Percentiles rank a stretch among this genome's conserved stretches.
These are phyloP conservation scores for Lacerta agilis DNA, from an alignment of 2,797 vertebrate species.

Conservation along the genomic window DNA sequence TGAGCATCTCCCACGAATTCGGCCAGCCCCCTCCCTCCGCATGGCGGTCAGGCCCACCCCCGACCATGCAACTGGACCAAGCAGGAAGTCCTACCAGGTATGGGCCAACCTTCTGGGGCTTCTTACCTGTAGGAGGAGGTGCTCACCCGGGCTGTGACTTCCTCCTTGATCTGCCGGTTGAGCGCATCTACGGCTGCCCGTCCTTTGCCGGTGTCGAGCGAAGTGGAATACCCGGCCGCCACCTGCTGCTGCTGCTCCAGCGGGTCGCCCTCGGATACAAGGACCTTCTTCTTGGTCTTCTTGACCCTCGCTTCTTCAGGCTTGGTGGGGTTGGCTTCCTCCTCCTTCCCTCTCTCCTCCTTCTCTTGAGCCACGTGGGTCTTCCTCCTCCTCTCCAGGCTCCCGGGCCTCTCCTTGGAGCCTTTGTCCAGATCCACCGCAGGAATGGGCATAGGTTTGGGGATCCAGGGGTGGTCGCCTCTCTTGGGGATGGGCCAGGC, in stretches of 20 bases:
- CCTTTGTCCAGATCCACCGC: slow-evolving; percentile 65
- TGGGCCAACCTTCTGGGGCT: background rate
- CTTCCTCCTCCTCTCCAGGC: slow-evolving; percentile 73
- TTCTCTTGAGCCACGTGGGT: slow-evolving; percentile 83
- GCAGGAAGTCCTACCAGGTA: background rate
- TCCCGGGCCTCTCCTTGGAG: slow-evolving; percentile 47
- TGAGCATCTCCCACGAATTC: background rate
- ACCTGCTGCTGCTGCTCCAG: slow-evolving; percentile 6
- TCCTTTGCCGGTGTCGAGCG: slow-evolving; percentile 78
- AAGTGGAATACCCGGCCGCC: slow-evolving; percentile 29
- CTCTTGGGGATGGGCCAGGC: slow-evolving; percentile 93
- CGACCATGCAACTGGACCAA: too few species aligned
- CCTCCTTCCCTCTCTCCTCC: slow-evolving; percentile 66
- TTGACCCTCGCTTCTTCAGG: slow-evolving; percentile 53
- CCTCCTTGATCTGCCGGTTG: slow-evolving; percentile 93
- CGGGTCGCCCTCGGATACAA: slow-evolving; percentile 46
- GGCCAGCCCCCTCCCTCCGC: background rate
- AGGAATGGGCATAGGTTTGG: slow-evolving; percentile 79
- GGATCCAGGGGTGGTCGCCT: slow-evolving; percentile 95
- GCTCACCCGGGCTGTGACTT: slow-evolving; percentile 77
- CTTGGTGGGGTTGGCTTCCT: slow-evolving; percentile 59
- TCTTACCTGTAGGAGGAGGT: slow-evolving; percentile 95
- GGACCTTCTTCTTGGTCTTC: slow-evolving; percentile 55
- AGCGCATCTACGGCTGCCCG: slow-evolving; percentile 88
- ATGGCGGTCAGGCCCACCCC: too few species aligned